Percentiles rank a stretch among this genome's conserved stretches.
Evolutionary conservation across 2,113 vertebrate species (phyloP).

Genomic region (Gymnorhina tibicen): DNA sequence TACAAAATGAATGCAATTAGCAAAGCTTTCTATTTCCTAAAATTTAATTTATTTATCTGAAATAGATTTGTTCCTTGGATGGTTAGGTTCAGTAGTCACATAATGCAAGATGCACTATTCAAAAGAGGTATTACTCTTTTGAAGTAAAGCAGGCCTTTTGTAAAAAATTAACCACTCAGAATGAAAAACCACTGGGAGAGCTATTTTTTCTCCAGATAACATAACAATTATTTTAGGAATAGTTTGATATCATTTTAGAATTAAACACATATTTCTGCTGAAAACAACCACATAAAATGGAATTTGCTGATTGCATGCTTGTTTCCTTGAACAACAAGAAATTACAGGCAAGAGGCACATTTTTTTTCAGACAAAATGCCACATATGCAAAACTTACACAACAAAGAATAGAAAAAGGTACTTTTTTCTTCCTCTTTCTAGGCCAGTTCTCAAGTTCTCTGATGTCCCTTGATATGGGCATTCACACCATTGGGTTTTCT

Average conservation of each 20-base stretch:
- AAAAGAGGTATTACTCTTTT: background rate
- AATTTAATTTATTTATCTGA: constrained; percentile 7
- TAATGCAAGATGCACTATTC: background rate
- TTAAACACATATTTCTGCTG: background rate
- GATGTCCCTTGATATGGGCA: background rate
- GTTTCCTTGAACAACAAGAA: background rate
- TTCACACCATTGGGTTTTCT: background rate
- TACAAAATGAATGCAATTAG: constrained; percentile 9
- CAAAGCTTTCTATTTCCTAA: background rate
- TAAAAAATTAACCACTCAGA: background rate
- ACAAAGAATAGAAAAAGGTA: background rate
- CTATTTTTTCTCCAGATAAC: background rate
- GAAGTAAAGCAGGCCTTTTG: background rate
- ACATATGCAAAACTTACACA: background rate
- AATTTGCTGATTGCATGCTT: background rate
- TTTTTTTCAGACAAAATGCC: background rate
- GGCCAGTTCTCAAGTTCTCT: background rate
- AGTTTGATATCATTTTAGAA: background rate
- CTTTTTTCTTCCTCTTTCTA: background rate
- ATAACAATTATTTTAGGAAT: background rate
- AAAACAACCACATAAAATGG: background rate
- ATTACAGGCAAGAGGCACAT: background rate
- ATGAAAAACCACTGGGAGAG: background rate
- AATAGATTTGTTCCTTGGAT: background rate
- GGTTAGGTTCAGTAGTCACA: background rate